Base-by-base conservation (phyloP, 2,888 invertebrate genomes). In the Petrolisthes manimaculis region DNA sequence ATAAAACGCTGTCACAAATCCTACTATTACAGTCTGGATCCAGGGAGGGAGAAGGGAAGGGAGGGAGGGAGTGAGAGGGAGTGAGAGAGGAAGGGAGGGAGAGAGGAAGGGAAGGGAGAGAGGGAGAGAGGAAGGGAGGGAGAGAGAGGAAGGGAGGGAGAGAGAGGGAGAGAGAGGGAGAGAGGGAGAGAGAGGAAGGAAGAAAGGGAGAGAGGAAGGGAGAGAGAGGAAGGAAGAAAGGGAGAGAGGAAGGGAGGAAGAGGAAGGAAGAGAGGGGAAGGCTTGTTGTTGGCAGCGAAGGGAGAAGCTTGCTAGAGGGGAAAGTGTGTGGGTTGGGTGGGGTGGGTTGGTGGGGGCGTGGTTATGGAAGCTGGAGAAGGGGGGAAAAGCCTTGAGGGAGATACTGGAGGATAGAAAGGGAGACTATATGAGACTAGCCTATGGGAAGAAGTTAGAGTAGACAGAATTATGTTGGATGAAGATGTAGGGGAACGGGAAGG, bases 31-130 rank as follows among this genome's bases (percentile, higher is more conserved):
- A 5, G 3, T n/a, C 53, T 51, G n/a, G n/a, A 18, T n/a, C 54
- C 12, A 55, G 55, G n/a, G n/a, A 18, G n/a, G 21, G n/a, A 21
- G 80, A 21, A 80, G 37, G 6, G 9, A 53, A 14, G 53, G 6
- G 12, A n/a, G 12, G 9, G 79, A 24, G 61, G 81, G 9, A 24
- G 51, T 14, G 75, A 55, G 5, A 21, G 54, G 2, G 53, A 51
- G 83, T 14, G 83, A 37, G 69, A 61, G 69, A n/a, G 83, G 69
- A 56, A 53, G 37, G 24, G n/a, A n/a, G 80, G 21, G n/a, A 18
- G 83, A 37, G 51, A 83, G 51, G 51, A 37, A 69, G 71, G 18
- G 5, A 80, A 9, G 12, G 37, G 1, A 3, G 53, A 51, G 9
- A 37, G 5, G 51, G 51, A 6, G 69, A 18, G 3, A 9, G 51